These are phyloP conservation scores for Temnothorax ravouxi DNA, from an alignment of 2,888 invertebrate genomes.

Conservation along the genomic window DNA sequence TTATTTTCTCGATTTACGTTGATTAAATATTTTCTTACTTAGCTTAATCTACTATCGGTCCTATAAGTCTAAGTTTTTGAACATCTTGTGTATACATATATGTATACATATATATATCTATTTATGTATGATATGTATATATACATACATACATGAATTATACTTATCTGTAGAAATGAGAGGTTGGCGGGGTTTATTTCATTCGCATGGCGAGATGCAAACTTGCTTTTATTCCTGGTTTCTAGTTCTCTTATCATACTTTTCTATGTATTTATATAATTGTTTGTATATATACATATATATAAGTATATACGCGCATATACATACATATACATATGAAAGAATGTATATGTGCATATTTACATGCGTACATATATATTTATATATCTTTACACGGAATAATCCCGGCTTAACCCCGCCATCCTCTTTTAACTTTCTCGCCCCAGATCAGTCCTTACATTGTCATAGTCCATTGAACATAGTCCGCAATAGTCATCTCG, in stretches of 20 bases:
- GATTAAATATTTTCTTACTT: conserved; percentile 27
- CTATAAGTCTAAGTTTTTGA: conserved; percentile 21
- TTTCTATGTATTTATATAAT: conserved; percentile 85
- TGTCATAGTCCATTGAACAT: conserved; percentile 78
- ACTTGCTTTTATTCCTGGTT: conserved; percentile 70
- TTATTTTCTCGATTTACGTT: conserved; percentile 12
- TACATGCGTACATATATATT: conserved; percentile 68
- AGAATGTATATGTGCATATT: conserved; percentile 68
- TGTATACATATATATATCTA: neutral
- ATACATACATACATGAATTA: neutral
- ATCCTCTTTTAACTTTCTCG: conserved; percentile 23
- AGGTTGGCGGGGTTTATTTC: conserved; percentile 64
- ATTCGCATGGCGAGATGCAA: conserved; percentile 58
- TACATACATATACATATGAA: conserved; percentile 52
- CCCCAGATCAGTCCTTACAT: conserved; percentile 51
- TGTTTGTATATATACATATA: conserved; percentile 70
- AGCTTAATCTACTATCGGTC: neutral
- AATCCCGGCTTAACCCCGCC: conserved; percentile 59
- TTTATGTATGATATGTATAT: neutral
- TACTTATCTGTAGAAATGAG: conserved; percentile 48
- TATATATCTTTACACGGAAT: conserved; percentile 78
- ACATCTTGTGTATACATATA: neutral
- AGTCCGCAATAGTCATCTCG: conserved; percentile 85
- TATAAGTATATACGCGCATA: conserved; percentile 63
- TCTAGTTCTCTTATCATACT: conserved; percentile 77